A percentile compares a stretch with the other conserved stretches of the same genome.
Conservation (phyloP, 1,140 invertebrate genomes). For the Portunus trituberculatus region DNA sequence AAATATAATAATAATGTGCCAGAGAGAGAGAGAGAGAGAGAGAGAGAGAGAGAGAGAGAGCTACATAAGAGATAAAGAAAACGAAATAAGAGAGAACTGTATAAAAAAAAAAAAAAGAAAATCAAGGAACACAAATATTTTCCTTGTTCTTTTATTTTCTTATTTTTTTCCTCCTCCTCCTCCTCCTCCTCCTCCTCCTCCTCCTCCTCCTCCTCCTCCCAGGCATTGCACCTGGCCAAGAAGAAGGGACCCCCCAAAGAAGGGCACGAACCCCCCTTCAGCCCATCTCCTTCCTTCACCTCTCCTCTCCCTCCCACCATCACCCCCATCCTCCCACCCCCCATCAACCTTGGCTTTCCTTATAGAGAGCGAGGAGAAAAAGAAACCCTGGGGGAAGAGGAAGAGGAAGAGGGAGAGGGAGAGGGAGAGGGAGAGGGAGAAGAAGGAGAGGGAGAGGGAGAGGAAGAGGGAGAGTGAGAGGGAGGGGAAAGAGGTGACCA, state of each 20-base stretch:
- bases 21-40: too few species aligned
- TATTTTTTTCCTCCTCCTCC: not conserved
- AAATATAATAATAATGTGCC: too few species aligned
- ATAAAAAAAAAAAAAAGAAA: not conserved
- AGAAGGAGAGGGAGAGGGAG: not conserved
- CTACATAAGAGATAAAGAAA: too few species aligned
- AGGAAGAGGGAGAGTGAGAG: too few species aligned
- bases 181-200: constrained; percentile 6
- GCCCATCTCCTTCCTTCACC: constrained; percentile 91
- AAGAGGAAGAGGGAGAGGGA: constrained; percentile 90
- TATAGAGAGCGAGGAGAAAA: constrained; percentile 90
- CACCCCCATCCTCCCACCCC: too few species aligned
- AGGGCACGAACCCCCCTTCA: constrained; percentile 84
- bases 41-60: too few species aligned
- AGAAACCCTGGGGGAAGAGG: constrained; percentile 90
- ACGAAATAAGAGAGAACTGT: not conserved
- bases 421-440: not conserved
- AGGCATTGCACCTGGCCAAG: constrained; percentile 92
- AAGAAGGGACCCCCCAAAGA: constrained; percentile 88
- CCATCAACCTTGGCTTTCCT: constrained; percentile 88
- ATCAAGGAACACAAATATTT: too few species aligned
- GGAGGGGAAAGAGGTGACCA: constrained; percentile 79
- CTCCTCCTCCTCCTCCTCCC: constrained; percentile 83
- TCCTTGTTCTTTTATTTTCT: not conserved
- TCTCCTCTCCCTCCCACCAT: constrained; percentile 88